Evolutionary conservation across 2,113 vertebrate genomes (phyloP).

Genomic region (Lophotis ruficrista): DNA sequence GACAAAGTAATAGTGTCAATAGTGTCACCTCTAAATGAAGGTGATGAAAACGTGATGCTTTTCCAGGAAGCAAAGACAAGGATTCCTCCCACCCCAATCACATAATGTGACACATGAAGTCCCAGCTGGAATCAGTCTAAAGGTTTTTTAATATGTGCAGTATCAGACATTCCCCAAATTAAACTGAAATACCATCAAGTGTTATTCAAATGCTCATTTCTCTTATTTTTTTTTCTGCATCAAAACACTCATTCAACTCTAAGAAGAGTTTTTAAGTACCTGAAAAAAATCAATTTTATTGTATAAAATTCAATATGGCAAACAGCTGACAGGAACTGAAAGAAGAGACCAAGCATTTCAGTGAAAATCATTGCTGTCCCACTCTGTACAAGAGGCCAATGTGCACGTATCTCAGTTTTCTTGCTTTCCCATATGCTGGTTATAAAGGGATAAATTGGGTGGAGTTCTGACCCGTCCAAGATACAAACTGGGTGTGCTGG

Average conservation of each 20-base stretch:
- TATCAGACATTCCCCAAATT: not conserved
- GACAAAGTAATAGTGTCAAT: not conserved
- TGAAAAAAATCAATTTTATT: not conserved
- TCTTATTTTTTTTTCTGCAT: not conserved
- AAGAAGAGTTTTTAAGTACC: not conserved
- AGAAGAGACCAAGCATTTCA: not conserved
- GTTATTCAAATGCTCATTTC: not conserved
- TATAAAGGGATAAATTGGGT: not conserved
- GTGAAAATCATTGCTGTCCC: not conserved
- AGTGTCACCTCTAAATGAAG: not conserved
- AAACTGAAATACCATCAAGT: not conserved
- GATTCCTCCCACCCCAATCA: rapidly evolving
- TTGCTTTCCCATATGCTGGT: not conserved
- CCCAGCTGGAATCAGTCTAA: not conserved
- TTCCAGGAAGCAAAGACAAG: not conserved
- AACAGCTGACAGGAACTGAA: not conserved
- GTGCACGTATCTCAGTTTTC: not conserved
- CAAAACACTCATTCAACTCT: not conserved
- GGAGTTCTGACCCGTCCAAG: not conserved
- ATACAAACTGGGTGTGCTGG: not conserved
- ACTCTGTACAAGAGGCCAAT: not conserved
- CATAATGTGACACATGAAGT: not conserved
- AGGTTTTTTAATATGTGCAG: not conserved
- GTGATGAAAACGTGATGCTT: not conserved
- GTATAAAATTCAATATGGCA: not conserved